phyloP scores from a whole-genome alignment of 2,113 vertebrate species.

The Catharus bicknelli region DNA sequence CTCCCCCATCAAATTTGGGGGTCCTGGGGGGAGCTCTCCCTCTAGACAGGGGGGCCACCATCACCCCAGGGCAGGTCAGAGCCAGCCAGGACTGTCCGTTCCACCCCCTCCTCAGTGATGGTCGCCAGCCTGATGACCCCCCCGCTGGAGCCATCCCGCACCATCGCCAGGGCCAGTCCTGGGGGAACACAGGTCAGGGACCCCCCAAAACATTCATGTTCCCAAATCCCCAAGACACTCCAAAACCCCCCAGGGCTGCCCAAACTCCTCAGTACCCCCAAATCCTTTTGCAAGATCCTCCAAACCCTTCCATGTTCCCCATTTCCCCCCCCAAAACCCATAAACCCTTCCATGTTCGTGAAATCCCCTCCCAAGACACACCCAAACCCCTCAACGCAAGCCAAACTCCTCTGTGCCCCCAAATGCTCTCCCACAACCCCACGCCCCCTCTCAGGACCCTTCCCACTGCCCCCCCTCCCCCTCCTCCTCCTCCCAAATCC shows the following conservation, averaged over 20 bases:
- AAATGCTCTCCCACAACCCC: background rate
- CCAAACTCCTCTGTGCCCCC: background rate
- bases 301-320: background rate
- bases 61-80: background rate
- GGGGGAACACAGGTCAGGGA: background rate
- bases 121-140: background rate
- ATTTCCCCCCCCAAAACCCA: background rate
- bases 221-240: no score
- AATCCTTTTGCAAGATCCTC: no score
- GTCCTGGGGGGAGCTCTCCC: no score
- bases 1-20: accelerated
- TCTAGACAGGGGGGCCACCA: background rate
- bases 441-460: background rate
- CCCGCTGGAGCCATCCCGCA: background rate
- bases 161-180: background rate
- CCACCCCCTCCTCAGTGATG: background rate
- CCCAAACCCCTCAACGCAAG: no score
- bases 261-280: background rate
- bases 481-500: no score
- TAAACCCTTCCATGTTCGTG: accelerated
- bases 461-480: background rate
- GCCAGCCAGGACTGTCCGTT: background rate
- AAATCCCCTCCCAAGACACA: background rate
- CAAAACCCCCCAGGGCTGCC: background rate
- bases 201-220: accelerated